Evolutionary conservation across 2,888 invertebrate species (phyloP), one percentile per base, ranked within the genome.

Genomic region (Hydroisotoma schaefferi): DNA sequence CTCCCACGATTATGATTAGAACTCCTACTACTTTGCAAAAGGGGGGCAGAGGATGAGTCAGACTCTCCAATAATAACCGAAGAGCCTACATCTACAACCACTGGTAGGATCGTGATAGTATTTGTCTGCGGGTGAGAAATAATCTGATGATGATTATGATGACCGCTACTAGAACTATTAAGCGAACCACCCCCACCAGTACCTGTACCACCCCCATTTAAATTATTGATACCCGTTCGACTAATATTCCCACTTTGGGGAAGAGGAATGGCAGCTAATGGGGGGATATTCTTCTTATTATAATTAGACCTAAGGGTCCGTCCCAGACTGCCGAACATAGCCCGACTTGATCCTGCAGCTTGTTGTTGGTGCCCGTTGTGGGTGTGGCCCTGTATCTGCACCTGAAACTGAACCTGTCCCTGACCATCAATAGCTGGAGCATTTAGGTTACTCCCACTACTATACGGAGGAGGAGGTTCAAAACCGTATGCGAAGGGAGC

Each of bases 381-480:
- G 6, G 3, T 3, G 15, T 46, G 46, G 6, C 15, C 8, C 15
- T 33, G 33, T n/a, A n/a, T n/a, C n/a, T 40, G 40, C 5, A 5
- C 3, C 6, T 46, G 22, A 23, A 23, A 23, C 5, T 46, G 22
- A 23, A 4, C 23, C 15, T 46, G 46, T 5, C 46, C 46, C 6
- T 46, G 46, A 10, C 46, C 46, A 23, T 46, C 46, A 12, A 12
- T 10, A 3, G 46, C 10, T 10, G 48, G 8, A 2, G 28, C 2
- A 48, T 26, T 48, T 5, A 48, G 27, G 18, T 53, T 53, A 27
- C 43, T 53, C 2, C 10, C 18, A 25, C 53, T 53, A 12, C 20
- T 20, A 27, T 53, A 53, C n/a, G 53, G 40, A 5, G 53, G 53
- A 15, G 53, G 53, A 15, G 53, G 53, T 23, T 53, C 53, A 26